Conservation (phyloP, 2,113 vertebrate species). For the Rousettus leschenaultii region DNA sequence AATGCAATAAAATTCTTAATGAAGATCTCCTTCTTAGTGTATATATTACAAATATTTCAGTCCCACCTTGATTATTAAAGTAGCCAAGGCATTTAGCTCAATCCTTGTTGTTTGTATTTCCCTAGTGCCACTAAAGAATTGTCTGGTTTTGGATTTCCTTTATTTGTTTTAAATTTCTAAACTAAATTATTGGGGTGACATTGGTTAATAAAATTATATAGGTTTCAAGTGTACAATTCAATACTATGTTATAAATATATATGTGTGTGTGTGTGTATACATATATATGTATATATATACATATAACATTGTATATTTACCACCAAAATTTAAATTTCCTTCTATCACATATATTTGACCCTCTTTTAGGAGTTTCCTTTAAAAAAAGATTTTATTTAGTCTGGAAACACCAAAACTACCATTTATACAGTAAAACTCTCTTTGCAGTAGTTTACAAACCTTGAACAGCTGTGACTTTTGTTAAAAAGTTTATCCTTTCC, state of each 20-base stretch:
- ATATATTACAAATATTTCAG: neutral
- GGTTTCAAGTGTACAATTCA: too few species aligned
- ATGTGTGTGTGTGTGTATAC: too few species aligned
- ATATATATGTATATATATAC: too few species aligned
- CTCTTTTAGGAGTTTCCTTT: too few species aligned
- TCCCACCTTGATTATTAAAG: neutral
- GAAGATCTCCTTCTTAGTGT: neutral
- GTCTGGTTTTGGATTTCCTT: conserved; percentile 53
- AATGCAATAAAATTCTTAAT: conserved; percentile 12
- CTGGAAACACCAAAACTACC: conserved; percentile 76
- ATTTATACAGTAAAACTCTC: conserved; percentile 69
- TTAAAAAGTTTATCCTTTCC: conserved; percentile 76
- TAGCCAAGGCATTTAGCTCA: neutral
- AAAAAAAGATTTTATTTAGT: conserved; percentile 60
- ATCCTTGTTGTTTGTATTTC: conserved; percentile 20
- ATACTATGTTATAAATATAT: too few species aligned
- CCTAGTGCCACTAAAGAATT: neutral
- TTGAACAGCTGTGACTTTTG: conserved; percentile 75
- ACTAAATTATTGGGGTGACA: too few species aligned
- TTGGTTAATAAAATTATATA: too few species aligned
- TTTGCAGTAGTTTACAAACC: conserved; percentile 73
- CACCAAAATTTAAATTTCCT: too few species aligned
- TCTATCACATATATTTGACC: too few species aligned
- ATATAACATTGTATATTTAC: too few species aligned
- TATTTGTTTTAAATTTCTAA: too few species aligned